Percentiles rank a stretch among this genome's conserved stretches.
phyloP scores from a whole-genome alignment of 1,140 invertebrate genomes.

The Drosophila paulistorum region DNA sequence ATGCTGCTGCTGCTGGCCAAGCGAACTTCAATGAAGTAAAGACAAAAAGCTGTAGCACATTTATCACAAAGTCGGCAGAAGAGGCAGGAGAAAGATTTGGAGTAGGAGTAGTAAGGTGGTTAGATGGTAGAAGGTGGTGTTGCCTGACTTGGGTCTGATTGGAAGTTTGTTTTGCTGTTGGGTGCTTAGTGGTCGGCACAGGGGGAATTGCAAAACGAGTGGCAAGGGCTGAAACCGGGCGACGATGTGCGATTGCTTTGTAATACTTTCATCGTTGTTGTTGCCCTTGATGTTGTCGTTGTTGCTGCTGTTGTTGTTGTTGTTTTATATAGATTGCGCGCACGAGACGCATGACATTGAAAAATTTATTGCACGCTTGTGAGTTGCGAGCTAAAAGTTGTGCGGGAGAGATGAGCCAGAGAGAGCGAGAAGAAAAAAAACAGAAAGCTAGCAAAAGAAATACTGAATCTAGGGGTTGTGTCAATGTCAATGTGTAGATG shows the following conservation, averaged over 20 bases:
- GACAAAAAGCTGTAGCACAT: slow-evolving; percentile 81
- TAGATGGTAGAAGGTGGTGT: slow-evolving; percentile 31
- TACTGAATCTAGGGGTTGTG: slow-evolving; percentile 63
- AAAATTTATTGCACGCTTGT: slow-evolving; percentile 80
- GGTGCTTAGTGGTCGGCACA: slow-evolving; percentile 72
- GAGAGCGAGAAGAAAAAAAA: not conserved
- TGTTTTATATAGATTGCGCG: slow-evolving; percentile 69
- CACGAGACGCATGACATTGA: slow-evolving; percentile 76
- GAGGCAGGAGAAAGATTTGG: slow-evolving; percentile 12
- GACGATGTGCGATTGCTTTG: slow-evolving; percentile 25
- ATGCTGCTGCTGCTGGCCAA: slow-evolving; percentile 34
- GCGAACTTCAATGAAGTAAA: slow-evolving; percentile 76
- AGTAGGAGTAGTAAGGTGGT: slow-evolving; percentile 23
- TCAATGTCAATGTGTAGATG: slow-evolving; percentile 61
- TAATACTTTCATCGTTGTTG: slow-evolving; percentile 14
- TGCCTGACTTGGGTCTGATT: slow-evolving; percentile 69
- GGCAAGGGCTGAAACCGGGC: slow-evolving; percentile 28
- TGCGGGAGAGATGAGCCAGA: not conserved
- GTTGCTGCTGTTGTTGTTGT: slow-evolving; percentile 44
- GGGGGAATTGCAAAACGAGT: slow-evolving; percentile 1
- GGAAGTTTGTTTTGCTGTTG: slow-evolving; percentile 77
- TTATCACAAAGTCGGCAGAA: slow-evolving; percentile 76
- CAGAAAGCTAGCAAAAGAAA: not conserved
- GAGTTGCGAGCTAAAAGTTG: slow-evolving; percentile 62
- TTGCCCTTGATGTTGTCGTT: slow-evolving; percentile 4